Evolutionary conservation across 2,888 invertebrate species (phyloP).

Genomic region (Herminia tarsipennalis): DNA sequence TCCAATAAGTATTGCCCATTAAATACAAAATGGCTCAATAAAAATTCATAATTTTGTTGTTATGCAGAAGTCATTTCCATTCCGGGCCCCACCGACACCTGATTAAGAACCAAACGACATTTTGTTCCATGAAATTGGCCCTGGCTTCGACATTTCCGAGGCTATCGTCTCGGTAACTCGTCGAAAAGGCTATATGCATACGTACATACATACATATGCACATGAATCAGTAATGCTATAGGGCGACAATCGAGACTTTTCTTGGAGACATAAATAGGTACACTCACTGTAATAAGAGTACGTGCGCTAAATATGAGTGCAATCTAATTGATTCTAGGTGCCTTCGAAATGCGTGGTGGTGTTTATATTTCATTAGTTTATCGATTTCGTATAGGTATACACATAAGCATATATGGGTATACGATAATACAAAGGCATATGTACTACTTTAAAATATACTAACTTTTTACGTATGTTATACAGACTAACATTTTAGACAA

Average conservation of each 20-base stretch:
- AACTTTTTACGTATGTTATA: no score
- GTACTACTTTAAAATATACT: no score
- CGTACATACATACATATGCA: constrained; percentile 5
- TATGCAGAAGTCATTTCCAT: background rate
- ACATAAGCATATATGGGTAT: no score
- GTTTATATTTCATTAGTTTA: no score
- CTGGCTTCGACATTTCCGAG: constrained; percentile 56
- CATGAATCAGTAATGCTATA: constrained; percentile 13
- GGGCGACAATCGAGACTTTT: constrained; percentile 42
- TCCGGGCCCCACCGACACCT: constrained; percentile 21
- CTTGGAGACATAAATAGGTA: constrained; percentile 35
- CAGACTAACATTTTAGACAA: no score
- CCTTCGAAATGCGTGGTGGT: no score
- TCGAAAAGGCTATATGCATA: constrained; percentile 10
- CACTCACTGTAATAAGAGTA: constrained; percentile 34
- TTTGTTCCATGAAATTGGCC: constrained; percentile 71
- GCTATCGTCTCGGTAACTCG: constrained; percentile 56
- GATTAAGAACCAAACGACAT: constrained; percentile 39
- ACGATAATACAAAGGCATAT: no score
- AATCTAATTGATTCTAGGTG: background rate
- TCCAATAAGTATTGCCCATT: no score
- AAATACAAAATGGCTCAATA: constrained; percentile 1
- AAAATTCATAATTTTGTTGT: background rate
- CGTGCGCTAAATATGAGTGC: constrained; percentile 29
- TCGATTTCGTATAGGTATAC: no score